A percentile compares a stretch with the other conserved stretches of the same genome.
Conservation (phyloP, 2,113 vertebrate species). For the Maylandia zebra region DNA sequence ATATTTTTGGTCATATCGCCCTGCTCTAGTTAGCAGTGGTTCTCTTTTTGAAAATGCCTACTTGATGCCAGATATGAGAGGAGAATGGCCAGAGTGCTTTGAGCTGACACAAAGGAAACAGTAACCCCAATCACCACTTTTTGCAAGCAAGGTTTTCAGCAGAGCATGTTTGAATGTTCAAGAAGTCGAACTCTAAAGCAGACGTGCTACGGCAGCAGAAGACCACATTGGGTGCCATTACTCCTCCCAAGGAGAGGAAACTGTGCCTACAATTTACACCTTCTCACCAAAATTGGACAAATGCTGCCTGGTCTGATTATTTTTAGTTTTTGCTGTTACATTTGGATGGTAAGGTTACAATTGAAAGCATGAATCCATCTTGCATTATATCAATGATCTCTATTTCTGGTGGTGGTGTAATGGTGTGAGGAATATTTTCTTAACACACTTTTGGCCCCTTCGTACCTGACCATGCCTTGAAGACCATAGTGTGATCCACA, state of each 20-base stretch:
- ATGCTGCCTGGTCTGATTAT: background rate
- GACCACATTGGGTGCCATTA: background rate
- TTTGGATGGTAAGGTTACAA: background rate
- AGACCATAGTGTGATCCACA: background rate
- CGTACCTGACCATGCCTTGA: background rate
- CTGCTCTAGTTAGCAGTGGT: background rate
- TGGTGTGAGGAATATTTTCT: background rate
- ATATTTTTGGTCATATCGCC: background rate
- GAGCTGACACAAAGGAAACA: background rate
- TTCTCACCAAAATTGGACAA: background rate
- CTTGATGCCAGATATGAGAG: background rate
- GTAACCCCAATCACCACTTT: background rate
- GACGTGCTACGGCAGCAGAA: rapidly evolving
- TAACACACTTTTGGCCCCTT: background rate
- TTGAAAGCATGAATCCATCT: background rate
- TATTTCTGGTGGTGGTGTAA: background rate
- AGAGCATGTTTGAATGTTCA: background rate
- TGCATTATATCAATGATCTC: background rate
- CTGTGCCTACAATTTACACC: background rate
- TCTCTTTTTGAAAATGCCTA: background rate
- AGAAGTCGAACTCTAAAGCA: background rate
- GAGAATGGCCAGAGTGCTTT: background rate
- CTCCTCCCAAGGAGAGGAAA: background rate
- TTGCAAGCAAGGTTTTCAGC: background rate
- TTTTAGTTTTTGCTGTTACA: background rate